A percentile compares a stretch with the other conserved stretches of the same genome.
Conservation (phyloP, 2,797 vertebrate genomes). For the Thunnus albacares region DNA sequence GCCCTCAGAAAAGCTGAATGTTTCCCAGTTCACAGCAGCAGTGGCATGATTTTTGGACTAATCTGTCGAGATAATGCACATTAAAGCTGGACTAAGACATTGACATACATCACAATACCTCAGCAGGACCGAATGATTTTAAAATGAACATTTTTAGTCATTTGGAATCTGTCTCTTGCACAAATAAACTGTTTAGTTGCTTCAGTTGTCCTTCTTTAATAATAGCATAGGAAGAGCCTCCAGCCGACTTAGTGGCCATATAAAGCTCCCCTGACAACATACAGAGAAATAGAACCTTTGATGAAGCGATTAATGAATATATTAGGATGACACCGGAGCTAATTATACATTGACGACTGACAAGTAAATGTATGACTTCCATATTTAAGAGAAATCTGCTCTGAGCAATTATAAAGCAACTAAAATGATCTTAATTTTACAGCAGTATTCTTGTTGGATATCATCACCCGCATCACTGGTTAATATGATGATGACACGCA, state of each 20-base stretch:
- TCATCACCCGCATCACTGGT: neutral
- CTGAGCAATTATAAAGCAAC: too few species aligned
- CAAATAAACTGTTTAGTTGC: neutral
- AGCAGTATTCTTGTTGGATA: neutral
- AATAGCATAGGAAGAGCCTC: neutral
- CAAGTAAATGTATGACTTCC: conserved; percentile 4
- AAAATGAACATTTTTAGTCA: neutral
- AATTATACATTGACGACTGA: neutral
- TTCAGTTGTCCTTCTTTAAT: conserved; percentile 4
- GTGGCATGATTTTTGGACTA: conserved; percentile 20
- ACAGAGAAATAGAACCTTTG: conserved; percentile 21
- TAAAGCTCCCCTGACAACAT: neutral
- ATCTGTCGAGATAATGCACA: conserved; percentile 49
- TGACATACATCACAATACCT: neutral
- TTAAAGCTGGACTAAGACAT: conserved; percentile 17
- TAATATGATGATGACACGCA: neutral
- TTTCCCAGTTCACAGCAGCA: conserved; percentile 29
- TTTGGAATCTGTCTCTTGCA: neutral
- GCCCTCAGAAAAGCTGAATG: conserved; percentile 29
- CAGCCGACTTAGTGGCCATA: neutral
- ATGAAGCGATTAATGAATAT: conserved; percentile 42
- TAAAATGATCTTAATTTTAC: neutral
- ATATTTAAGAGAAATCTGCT: conserved; percentile 2
- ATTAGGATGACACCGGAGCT: conserved; percentile 4
- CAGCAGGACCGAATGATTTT: conserved; percentile 4